Base-by-base conservation (phyloP, 2,888 invertebrate genomes). In the Dolichomitus sp. region DNA sequence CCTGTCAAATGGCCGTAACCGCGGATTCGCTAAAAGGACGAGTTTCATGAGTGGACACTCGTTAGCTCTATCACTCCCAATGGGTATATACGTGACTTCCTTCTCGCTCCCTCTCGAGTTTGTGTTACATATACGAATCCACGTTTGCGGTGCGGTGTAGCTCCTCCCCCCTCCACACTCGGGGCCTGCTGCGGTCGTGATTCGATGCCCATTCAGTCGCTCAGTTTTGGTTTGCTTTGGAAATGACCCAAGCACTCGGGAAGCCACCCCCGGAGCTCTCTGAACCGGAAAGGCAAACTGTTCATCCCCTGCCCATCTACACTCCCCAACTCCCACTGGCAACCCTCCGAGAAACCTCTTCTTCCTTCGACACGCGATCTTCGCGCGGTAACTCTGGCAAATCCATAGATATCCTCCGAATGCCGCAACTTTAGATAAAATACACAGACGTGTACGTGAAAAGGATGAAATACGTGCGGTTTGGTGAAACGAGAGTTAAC, bases 151-250 rank as follows among this genome's bases (percentile, higher is more conserved):
- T 88, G 86, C 48, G 80, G 83, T 83, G 59, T 75, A 70, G 72
- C 57, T 59, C 45, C 45, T 54, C 27, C 40, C 50, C 63, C 74
- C 68, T 68, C 65, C 83, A 80, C 66, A 52, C 83, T 85, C 74
- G 76, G 70, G 73, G 63, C 70, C 88, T 87, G 84, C 80, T 90
- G 91, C 88, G 91, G 91, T 91, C 87, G 89, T 88, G 90, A 91
- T 91, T 90, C 91, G 91, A 90, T 90, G 91, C 90, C 89, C 89
- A 90, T 91, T 91, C 90, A 90, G 90, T 90, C 90, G 90, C 84
- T 87, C 89, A 88, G 89, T 90, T 91, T 91, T 90, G 91, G 91
- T 91, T 91, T 91, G 91, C 91, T 91, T 91, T 91, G 91, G 91
- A 91, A 91, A 91, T 91, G 91, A 91, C 91, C 91, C 91, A 91